phyloP scores from a whole-genome alignment of 2,113 vertebrate species.

The Anarhynchus alexandrinus region DNA sequence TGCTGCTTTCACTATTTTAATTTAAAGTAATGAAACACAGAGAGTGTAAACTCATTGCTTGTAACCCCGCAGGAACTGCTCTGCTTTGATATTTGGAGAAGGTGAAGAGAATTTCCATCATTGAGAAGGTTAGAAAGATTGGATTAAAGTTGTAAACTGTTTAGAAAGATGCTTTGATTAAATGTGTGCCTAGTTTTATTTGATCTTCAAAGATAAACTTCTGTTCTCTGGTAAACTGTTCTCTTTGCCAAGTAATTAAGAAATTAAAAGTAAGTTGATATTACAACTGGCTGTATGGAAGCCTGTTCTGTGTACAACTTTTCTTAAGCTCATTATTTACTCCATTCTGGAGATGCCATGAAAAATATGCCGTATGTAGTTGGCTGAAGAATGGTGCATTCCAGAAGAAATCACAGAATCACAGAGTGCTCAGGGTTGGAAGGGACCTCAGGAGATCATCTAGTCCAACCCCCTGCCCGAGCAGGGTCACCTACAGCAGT shows the following conservation, averaged over 20 bases:
- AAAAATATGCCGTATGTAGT: background rate
- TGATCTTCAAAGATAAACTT: constrained; percentile 34
- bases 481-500: too few relatives aligned
- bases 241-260: constrained; percentile 23
- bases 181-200: background rate
- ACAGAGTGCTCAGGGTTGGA: too few relatives aligned
- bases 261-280: background rate
- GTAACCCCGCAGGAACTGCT: constrained; percentile 28
- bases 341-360: background rate
- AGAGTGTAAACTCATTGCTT: constrained; percentile 3
- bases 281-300: background rate
- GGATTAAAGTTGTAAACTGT: constrained; percentile 38
- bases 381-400: background rate
- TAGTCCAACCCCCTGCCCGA: too few relatives aligned
- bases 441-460: too few relatives aligned
- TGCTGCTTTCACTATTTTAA: constrained; percentile 1
- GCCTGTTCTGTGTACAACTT: background rate
- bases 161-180: constrained; percentile 36
- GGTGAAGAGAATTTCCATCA: constrained; percentile 27
- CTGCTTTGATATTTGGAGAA: constrained; percentile 40
- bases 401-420: background rate
- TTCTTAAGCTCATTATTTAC: background rate
- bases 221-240: background rate
- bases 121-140: constrained; percentile 17
- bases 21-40: background rate